phyloP scores from a whole-genome alignment of 2,797 vertebrate species.

The Odontamblyopus rebecca region DNA sequence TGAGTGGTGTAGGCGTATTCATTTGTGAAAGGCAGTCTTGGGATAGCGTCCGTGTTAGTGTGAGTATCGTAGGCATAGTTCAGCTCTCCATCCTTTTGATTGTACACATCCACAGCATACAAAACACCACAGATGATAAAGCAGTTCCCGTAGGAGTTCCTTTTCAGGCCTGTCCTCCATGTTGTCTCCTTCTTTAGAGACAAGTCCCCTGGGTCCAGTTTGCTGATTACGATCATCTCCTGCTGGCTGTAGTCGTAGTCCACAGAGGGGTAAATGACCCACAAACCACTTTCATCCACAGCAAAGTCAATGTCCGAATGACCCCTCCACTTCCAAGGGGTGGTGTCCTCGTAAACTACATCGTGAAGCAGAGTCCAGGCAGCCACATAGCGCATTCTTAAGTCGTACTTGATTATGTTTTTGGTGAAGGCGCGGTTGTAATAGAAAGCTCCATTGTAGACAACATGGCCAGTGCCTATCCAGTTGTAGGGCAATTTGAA shows the following conservation, averaged over 20 bases:
- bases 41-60: slow-evolving; percentile 87
- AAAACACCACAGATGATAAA: slow-evolving; percentile 96
- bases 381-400: slow-evolving; percentile 90
- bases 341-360: slow-evolving; percentile 91
- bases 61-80: slow-evolving; percentile 95
- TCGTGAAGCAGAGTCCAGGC: slow-evolving; percentile 92
- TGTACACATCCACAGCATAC: slow-evolving; percentile 91
- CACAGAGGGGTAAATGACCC: slow-evolving; percentile 92
- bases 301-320: slow-evolving; percentile 98
- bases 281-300: slow-evolving; percentile 94
- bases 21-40: slow-evolving; percentile 88
- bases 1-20: slow-evolving; percentile 91
- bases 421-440: slow-evolving; percentile 98
- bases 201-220: slow-evolving; percentile 90
- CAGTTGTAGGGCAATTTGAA: slow-evolving; percentile 98
- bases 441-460: slow-evolving; percentile 94
- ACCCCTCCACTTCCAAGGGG: slow-evolving; percentile 96
- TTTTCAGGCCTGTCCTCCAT: slow-evolving; percentile 89
- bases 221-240: slow-evolving; percentile 92
- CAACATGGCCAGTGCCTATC: slow-evolving; percentile 96
- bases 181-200: slow-evolving; percentile 90
- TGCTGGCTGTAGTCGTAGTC: slow-evolving; percentile 89
- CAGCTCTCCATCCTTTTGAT: slow-evolving; percentile 89
- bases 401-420: slow-evolving; percentile 97
- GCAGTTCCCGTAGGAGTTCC: slow-evolving; percentile 93